phyloP scores from a whole-genome alignment of 1,140 invertebrate genomes.

The Lerema accius region DNA sequence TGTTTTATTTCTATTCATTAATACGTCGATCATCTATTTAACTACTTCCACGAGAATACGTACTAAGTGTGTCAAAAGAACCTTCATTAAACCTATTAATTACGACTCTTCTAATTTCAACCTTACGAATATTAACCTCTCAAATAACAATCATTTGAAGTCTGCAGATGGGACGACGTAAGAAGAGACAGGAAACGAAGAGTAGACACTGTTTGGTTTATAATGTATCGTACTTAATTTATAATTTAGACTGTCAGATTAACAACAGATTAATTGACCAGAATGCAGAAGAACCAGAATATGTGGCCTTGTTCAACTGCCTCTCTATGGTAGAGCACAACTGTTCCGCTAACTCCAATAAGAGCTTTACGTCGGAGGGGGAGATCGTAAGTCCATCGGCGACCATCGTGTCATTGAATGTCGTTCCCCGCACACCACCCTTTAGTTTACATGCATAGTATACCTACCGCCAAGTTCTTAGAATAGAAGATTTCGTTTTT shows the following conservation, averaged over 20 bases:
- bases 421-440: neutral
- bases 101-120: too few species aligned
- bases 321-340: conserved; percentile 34
- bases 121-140: neutral
- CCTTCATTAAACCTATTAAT: too few species aligned
- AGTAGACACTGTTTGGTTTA: neutral
- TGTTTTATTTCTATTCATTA: neutral
- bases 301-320: conserved; percentile 32
- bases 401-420: conserved; percentile 4
- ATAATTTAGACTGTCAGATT: neutral
- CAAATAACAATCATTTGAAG: neutral
- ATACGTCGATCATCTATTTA: neutral
- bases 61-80: too few species aligned
- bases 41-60: neutral
- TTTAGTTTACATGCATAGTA: neutral
- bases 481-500: too few species aligned
- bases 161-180: neutral
- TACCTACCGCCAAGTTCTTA: neutral
- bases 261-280: conserved; percentile 29
- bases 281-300: conserved; percentile 31
- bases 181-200: neutral
- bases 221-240: neutral
- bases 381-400: conserved; percentile 50
- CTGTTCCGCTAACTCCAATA: conserved; percentile 31
- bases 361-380: conserved; percentile 29